Base-by-base conservation (phyloP, 2,797 vertebrate genomes). In the Sebastes nivosus region DNA sequence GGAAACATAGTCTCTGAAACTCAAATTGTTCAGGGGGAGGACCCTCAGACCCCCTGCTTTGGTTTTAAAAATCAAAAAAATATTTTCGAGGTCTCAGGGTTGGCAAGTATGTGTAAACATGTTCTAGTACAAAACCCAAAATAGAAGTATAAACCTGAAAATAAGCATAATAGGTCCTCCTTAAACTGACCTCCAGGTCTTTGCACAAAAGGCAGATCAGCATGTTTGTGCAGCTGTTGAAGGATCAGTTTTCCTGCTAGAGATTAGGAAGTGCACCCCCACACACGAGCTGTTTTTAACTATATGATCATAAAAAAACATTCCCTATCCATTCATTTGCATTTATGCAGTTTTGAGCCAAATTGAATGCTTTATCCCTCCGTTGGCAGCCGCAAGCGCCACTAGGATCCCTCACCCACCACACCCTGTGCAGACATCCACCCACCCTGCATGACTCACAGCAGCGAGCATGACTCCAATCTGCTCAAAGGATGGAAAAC, bases 361-460 rank as follows among this genome's bases (percentile, higher is more conserved):
- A 93, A 91, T 90, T 89, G 88, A 87, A 91, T 58, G 76, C 67
- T 90, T 81, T 76, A 66, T 77, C 83, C 36, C 75, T 78, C 59
- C 64, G 12, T 64, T 80, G 63, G 83, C 68, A 76, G 83, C 89
- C 85, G 1, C 90, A 89, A 85, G 86, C 54, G 6, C 75, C 81
- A 78, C 57, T 73, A 64, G 72, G 87, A 85, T 87, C 91, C 82
- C 64, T 89, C 83, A 74, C 86, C 83, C 81, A 88, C 94, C 94
- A 94, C 95, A 89, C 95, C 95, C 94, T 88, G 76, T 4, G 57
- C 12, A 92, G 90, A 89, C 86, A 94, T 89, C 81, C 85, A 92
- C 88, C 91, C 92, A 85, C 91, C 84, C 80, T 36, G 87, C 77
- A 90, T 96, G 95, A 96, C 80, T 95, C 95, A 95, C 87, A 81